Conservation (phyloP, 2,797 vertebrate species). For the Rhyacichthys aspro region DNA sequence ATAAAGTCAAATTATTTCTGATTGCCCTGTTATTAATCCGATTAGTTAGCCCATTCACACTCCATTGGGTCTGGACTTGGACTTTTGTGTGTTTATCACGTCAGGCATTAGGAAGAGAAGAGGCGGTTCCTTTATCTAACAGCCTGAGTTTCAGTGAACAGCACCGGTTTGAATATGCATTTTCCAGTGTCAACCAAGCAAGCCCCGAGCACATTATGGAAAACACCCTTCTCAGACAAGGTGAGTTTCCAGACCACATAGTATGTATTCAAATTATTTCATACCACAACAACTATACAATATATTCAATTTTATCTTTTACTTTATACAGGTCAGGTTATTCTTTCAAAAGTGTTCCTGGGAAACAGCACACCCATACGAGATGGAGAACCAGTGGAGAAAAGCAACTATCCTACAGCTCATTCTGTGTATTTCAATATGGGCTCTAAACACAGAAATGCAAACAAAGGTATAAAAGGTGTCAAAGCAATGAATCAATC, state of each 20-base stretch:
- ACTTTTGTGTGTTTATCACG: slow-evolving; percentile 10
- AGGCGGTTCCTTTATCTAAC: slow-evolving; percentile 80
- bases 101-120: slow-evolving; percentile 68
- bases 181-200: slow-evolving; percentile 48
- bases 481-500: background rate
- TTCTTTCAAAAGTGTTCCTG: slow-evolving; percentile 86
- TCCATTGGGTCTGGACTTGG: too few relatives aligned
- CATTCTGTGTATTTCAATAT: slow-evolving; percentile 81
- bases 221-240: slow-evolving; percentile 69
- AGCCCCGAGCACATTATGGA: slow-evolving; percentile 52
- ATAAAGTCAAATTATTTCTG: too few relatives aligned
- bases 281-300: background rate
- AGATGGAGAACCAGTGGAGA: slow-evolving; percentile 64
- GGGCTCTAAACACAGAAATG: slow-evolving; percentile 42
- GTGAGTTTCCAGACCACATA: slow-evolving; percentile 53
- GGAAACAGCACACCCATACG: slow-evolving; percentile 74
- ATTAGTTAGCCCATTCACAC: too few relatives aligned
- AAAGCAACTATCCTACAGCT: slow-evolving; percentile 70
- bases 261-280: background rate
- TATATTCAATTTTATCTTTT: background rate
- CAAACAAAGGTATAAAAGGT: slow-evolving; percentile 46
- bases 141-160: slow-evolving; percentile 80
- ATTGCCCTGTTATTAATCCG: too few relatives aligned
- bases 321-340: slow-evolving; percentile 75
- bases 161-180: slow-evolving; percentile 75